phyloP scores from a whole-genome alignment of 2,113 vertebrate genomes.

The Coracopsis vasa region DNA sequence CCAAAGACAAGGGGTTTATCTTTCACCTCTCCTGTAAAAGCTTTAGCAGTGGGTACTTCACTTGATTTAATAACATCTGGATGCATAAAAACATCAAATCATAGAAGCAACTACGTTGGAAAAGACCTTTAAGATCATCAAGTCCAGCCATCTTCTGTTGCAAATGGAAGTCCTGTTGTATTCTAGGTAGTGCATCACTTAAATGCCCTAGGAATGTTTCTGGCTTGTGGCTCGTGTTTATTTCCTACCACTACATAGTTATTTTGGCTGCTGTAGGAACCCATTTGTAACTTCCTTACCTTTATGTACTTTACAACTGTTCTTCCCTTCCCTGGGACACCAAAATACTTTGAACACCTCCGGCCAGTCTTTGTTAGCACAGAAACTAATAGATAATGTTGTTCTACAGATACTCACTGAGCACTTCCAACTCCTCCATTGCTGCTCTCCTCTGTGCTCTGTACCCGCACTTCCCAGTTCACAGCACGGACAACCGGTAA shows the following conservation, averaged over 20 bases:
- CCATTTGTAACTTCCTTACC: not conserved
- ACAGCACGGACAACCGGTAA: constrained; percentile 97
- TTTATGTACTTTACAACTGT: not conserved
- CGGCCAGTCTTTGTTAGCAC: not conserved
- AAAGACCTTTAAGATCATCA: not conserved
- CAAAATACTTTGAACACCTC: not conserved
- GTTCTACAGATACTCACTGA: constrained; percentile 86
- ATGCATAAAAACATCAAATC: fast-evolving
- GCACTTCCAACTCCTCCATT: constrained; percentile 95
- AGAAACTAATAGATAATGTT: not conserved
- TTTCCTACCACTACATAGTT: not conserved
- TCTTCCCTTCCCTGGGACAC: not conserved
- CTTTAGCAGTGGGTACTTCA: not conserved
- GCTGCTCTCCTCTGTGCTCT: constrained; percentile 95
- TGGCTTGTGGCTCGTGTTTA: not conserved
- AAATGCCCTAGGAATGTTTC: not conserved
- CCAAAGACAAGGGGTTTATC: not conserved
- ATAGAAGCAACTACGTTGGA: not conserved
- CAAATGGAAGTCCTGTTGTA: not conserved
- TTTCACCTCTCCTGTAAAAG: not conserved
- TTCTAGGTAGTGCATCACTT: not conserved
- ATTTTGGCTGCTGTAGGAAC: not conserved
- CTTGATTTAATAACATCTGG: not conserved
- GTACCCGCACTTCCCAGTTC: constrained; percentile 95
- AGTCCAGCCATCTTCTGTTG: not conserved